Evolutionary conservation across 2,113 vertebrate species (phyloP).

Genomic region (Chaenocephalus aceratus): DNA sequence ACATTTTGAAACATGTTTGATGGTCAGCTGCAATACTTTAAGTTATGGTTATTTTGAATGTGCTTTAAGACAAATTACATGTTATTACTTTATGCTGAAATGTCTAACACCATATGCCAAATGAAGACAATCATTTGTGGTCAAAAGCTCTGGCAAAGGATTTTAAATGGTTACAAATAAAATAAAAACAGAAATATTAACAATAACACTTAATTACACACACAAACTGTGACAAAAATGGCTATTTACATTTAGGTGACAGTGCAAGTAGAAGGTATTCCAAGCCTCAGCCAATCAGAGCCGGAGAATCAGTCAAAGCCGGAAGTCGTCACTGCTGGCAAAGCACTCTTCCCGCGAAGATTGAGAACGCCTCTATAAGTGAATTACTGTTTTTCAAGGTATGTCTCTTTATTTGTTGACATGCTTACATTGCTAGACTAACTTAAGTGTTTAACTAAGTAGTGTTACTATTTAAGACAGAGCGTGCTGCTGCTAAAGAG

Average conservation of each 20-base stretch:
- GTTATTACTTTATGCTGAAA: background rate
- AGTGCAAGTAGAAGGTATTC: background rate
- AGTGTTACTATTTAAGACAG: background rate
- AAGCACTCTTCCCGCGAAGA: slow-evolving; percentile 65
- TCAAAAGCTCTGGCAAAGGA: background rate
- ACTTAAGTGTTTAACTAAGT: background rate
- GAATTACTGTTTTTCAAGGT: background rate
- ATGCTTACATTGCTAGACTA: rapidly evolving
- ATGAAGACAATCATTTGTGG: background rate
- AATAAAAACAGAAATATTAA: no score
- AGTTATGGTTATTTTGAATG: background rate
- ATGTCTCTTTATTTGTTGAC: background rate
- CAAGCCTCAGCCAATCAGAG: slow-evolving; percentile 57
- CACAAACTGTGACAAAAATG: no score
- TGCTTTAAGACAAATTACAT: background rate
- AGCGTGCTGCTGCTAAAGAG: background rate
- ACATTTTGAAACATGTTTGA: background rate
- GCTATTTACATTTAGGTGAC: background rate
- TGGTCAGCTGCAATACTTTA: background rate
- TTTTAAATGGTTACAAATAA: no score
- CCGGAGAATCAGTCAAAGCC: background rate
- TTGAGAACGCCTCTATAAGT: background rate
- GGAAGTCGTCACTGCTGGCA: slow-evolving; percentile 62
- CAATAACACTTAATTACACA: no score
- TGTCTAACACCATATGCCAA: background rate